Evolutionary conservation across 2,113 vertebrate genomes (phyloP), one percentile per base, ranked within the genome.

Genomic region (Rhinoderma darwinii): DNA sequence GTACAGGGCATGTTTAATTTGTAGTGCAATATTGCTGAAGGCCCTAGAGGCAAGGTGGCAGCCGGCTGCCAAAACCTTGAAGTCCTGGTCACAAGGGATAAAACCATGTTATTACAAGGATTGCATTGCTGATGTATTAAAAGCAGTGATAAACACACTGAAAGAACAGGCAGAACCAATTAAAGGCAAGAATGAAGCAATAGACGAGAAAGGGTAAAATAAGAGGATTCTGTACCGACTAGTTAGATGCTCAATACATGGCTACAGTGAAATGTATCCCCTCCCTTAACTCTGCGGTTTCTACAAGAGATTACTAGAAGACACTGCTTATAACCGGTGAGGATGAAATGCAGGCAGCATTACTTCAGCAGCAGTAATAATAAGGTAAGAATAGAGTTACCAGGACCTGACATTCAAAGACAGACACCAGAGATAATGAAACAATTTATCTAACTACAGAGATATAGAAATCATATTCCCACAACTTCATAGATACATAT

Each of bases 1-100:
- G 84, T 81, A 51, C 39, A 74, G 73, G 27, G 20, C 68, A 87
- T 82, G 37, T 87, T 82, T 87, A 22, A 82, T 87, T 82, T 74
- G 44, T 74, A 12, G 77, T n/a, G 39, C 47, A 22, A 66, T 86
- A 72, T 59, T 22, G 37, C 59, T 44, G 8, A 43, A 81, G 11
- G 27, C 76, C 63, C 84, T 44, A 68, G 77, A 39, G 84, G 43
- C 77, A 43, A 73, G 77, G 50, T 68, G 35, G 68, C 66, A 73
- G 78, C 50, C 32, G 66, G 25, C 63, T 86, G 63, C 85, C 85
- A 87, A 72, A 87, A 74, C 78, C 41, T 35, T 80, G 63, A 80
- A 77, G 63, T 47, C 85, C 44, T 27, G 85, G 85, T 72, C 68
- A 82, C 77, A 59, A 41, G 84, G 63, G 63, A 82, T 11, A 43